Conservation (phyloP, 2,113 vertebrate species). For the Festucalex cinctus region DNA sequence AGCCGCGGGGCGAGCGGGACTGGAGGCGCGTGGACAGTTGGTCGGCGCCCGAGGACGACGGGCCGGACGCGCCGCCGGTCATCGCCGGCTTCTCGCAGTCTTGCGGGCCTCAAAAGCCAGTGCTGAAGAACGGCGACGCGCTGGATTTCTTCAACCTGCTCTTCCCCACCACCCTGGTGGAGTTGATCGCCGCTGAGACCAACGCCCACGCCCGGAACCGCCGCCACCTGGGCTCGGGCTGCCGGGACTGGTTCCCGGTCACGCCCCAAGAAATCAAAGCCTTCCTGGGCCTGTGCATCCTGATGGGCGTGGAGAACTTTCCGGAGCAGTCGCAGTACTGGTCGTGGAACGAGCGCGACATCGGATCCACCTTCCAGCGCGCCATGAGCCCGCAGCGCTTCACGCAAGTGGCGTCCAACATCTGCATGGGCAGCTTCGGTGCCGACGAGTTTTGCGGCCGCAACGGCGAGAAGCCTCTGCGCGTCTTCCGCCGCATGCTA, state of each 20-base stretch:
- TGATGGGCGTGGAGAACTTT: constrained; percentile 71
- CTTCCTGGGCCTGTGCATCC: constrained; percentile 71
- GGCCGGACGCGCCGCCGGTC: accelerated
- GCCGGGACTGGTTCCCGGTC: constrained; percentile 62
- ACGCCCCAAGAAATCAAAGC: constrained; percentile 60
- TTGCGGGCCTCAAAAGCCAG: constrained; percentile 56
- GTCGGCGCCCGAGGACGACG: constrained; percentile 26
- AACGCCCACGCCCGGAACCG: constrained; percentile 58
- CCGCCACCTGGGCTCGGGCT: constrained; percentile 22
- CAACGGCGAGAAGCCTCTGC: constrained; percentile 45
- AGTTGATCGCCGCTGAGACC: constrained; percentile 69
- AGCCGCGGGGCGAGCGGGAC: constrained; percentile 31
- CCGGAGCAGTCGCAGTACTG: constrained; percentile 66
- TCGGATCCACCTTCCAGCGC: constrained; percentile 61
- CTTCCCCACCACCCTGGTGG: constrained; percentile 56
- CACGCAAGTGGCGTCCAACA: constrained; percentile 60
- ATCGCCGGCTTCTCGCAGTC: constrained; percentile 39
- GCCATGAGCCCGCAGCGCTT: constrained; percentile 71
- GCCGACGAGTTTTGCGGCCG: constrained; percentile 6
- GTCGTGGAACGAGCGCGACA: constrained; percentile 65
- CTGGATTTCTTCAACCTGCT: constrained; percentile 73
- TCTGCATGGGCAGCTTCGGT: constrained; percentile 66
- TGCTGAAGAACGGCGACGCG: constrained; percentile 60
- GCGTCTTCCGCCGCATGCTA: constrained; percentile 66
- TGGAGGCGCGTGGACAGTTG: constrained; percentile 54